Evolutionary conservation across 2,888 invertebrate species (phyloP).

Genomic region (Penaeus monodon): DNA sequence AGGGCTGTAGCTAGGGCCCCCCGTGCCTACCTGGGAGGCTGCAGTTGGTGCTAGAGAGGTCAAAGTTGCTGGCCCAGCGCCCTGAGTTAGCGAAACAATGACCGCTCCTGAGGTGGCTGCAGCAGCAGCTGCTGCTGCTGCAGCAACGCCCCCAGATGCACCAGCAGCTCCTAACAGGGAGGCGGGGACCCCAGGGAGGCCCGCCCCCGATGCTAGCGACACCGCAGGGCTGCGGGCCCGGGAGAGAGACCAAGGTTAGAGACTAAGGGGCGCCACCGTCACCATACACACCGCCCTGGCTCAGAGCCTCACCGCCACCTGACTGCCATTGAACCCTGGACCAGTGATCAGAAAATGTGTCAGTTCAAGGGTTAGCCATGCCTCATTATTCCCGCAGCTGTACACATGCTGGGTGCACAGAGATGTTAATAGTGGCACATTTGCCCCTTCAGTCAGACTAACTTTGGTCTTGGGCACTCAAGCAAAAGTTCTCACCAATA

Average conservation of each 20-base stretch:
- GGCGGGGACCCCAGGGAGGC: conserved; percentile 61
- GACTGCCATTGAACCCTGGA: conserved; percentile 57
- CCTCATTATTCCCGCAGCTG: conserved; percentile 54
- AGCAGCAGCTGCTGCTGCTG: conserved; percentile 51
- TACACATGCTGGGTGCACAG: conserved; percentile 61
- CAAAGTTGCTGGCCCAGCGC: conserved; percentile 57
- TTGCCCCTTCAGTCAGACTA: conserved; percentile 64
- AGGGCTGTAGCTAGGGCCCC: conserved; percentile 64
- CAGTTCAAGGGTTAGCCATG: conserved; percentile 63
- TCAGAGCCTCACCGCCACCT: conserved; percentile 60
- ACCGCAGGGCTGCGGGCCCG: conserved; percentile 64
- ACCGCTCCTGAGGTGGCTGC: conserved; percentile 59
- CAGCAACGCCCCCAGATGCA: conserved; percentile 57
- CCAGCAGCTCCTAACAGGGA: conserved; percentile 61
- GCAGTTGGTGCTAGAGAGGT: conserved; percentile 60
- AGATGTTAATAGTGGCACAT: conserved; percentile 64
- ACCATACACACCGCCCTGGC: conserved; percentile 59
- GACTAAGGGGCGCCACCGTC: conserved; percentile 62
- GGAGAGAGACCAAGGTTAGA: conserved; percentile 65
- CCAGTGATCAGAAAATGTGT: conserved; percentile 65
- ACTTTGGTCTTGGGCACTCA: conserved; percentile 64
- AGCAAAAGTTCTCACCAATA: conserved; percentile 66
- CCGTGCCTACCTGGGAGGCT: conserved; percentile 57
- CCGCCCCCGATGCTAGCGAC: conserved; percentile 64
- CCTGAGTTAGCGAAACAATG: conserved; percentile 60